These are phyloP conservation scores for Drosophila neutralis DNA, from an alignment of 2,888 invertebrate genomes.

Conservation along the genomic window DNA sequence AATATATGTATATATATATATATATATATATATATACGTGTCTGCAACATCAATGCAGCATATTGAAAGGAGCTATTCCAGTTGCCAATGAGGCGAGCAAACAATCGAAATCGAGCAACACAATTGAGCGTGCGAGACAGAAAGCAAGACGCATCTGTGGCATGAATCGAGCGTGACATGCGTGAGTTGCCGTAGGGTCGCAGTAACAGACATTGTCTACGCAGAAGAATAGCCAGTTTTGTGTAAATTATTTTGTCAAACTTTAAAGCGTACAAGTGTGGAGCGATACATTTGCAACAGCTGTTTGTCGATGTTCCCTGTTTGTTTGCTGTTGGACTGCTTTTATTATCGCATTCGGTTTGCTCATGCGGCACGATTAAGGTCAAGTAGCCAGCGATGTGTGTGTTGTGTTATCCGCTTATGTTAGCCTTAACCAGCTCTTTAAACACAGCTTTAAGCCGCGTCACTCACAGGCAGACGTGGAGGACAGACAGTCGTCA, in stretches of 20 bases:
- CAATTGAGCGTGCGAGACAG: slow-evolving; percentile 11
- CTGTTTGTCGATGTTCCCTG: slow-evolving; percentile 12
- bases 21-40: slow-evolving; percentile 5
- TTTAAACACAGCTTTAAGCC: slow-evolving; percentile 28
- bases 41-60: slow-evolving; percentile 13
- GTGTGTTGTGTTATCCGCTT: background rate
- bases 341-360: slow-evolving; percentile 41
- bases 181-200: slow-evolving; percentile 22
- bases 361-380: slow-evolving; percentile 41
- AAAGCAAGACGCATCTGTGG: slow-evolving; percentile 38
- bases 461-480: background rate
- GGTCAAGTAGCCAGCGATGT: slow-evolving; percentile 40
- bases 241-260: slow-evolving; percentile 13
- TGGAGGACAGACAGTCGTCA: slow-evolving; percentile 43
- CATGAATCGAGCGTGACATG: slow-evolving; percentile 20
- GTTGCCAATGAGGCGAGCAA: slow-evolving; percentile 35
- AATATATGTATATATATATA: background rate
- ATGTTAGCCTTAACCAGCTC: slow-evolving; percentile 14
- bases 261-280: slow-evolving; percentile 36
- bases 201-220: slow-evolving; percentile 13
- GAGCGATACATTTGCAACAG: slow-evolving; percentile 16
- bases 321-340: slow-evolving; percentile 1
- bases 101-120: slow-evolving; percentile 9
- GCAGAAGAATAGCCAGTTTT: slow-evolving; percentile 17
- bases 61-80: slow-evolving; percentile 12